These are phyloP conservation scores for Petroica traversi DNA, from an alignment of 2,113 vertebrate species.

Conservation along the genomic window DNA sequence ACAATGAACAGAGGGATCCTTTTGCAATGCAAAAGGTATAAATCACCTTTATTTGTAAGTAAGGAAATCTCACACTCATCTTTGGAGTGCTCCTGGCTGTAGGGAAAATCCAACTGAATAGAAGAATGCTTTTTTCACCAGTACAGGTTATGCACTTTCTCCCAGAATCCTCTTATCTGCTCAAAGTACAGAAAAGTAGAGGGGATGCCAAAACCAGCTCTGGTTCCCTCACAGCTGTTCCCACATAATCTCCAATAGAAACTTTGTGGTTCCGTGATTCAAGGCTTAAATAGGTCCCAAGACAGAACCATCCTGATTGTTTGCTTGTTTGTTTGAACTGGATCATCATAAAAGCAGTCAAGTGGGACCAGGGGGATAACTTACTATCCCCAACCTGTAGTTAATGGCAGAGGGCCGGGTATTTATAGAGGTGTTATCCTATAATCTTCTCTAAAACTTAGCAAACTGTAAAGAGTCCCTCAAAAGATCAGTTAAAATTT, in stretches of 20 bases:
- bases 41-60: not conserved
- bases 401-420: not conserved
- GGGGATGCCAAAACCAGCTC: not conserved
- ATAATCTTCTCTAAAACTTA: not conserved
- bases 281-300: not conserved
- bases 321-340: not conserved
- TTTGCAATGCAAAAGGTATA: constrained; percentile 98
- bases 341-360: not conserved
- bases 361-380: not conserved
- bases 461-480: not conserved
- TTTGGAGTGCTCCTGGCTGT: not conserved
- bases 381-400: not conserved
- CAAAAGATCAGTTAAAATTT: not conserved
- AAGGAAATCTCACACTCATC: not conserved
- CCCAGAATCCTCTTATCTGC: not conserved
- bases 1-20: constrained; percentile 98
- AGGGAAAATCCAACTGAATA: not conserved
- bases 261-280: not conserved
- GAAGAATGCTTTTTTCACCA: not conserved
- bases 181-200: not conserved
- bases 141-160: not conserved
- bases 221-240: not conserved
- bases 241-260: not conserved
- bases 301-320: not conserved
- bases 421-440: not conserved